Conservation (phyloP, 2,113 vertebrate genomes). For the Aleadryas rufinucha region DNA sequence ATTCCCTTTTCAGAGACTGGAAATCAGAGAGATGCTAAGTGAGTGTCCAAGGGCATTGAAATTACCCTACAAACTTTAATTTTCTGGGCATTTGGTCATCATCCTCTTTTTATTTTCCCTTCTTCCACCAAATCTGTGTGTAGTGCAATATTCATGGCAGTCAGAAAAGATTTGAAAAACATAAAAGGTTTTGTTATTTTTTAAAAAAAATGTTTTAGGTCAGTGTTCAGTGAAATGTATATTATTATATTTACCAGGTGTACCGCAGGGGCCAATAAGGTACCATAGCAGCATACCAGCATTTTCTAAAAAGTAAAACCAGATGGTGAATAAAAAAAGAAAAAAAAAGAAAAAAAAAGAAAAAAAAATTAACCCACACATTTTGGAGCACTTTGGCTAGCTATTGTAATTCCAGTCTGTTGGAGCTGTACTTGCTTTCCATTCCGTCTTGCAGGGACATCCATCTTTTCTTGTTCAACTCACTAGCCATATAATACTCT, state of each 20-base stretch:
- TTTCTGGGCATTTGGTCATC: background rate
- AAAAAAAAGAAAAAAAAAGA: background rate
- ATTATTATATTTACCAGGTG: background rate
- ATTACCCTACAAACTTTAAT: background rate
- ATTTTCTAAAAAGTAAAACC: background rate
- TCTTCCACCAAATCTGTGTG: rapidly evolving
- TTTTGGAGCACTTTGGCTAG: background rate
- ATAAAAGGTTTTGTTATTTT: no score
- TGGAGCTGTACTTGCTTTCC: background rate
- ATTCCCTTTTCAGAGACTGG: background rate
- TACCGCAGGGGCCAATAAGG: background rate
- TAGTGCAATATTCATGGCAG: background rate
- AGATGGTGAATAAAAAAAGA: background rate
- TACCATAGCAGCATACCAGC: background rate
- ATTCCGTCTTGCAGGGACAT: background rate
- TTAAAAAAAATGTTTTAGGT: background rate
- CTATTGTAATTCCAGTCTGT: background rate
- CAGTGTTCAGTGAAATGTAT: background rate
- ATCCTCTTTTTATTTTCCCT: background rate
- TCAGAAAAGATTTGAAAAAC: background rate
- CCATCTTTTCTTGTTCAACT: background rate
- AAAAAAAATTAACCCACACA: background rate
- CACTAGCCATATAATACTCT: background rate
- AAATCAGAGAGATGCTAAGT: background rate
- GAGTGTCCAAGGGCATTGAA: background rate